Conservation (phyloP, 35 echinoderm and acorn worm species). For the Eucidaris tribuloides region DNA sequence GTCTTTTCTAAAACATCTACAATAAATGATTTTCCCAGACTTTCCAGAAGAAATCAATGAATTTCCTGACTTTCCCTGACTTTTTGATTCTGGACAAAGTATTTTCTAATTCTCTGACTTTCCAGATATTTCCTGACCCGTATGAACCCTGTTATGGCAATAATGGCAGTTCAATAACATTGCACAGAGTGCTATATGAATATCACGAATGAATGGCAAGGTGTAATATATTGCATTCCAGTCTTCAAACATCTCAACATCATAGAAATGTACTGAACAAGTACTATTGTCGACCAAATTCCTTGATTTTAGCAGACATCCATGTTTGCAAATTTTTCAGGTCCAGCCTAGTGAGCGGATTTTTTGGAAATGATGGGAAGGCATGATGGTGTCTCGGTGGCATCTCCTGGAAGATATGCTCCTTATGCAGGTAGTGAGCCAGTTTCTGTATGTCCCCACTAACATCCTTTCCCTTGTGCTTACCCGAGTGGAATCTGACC, state of each 20-base stretch:
- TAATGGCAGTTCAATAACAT: too few species aligned
- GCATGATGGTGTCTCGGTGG: constrained; percentile 24
- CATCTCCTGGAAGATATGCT: constrained; percentile 12
- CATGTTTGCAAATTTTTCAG: constrained; percentile 8
- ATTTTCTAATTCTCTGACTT: too few species aligned
- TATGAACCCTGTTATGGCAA: too few species aligned
- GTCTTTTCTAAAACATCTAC: too few species aligned
- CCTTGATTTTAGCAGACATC: constrained; percentile 29
- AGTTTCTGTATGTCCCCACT: constrained; percentile 41
- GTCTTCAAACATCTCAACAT: neutral
- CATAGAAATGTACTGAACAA: neutral
- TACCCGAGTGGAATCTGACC: neutral
- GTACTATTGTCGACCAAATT: neutral
- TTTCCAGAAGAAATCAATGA: too few species aligned
- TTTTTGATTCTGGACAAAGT: too few species aligned
- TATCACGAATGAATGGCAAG: neutral
- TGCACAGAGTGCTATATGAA: neutral
- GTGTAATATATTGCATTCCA: neutral
- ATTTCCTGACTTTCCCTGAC: too few species aligned
- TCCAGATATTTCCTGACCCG: too few species aligned
- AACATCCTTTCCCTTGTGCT: constrained; percentile 6
- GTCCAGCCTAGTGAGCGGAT: constrained; percentile 47
- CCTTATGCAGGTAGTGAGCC: constrained; percentile 25
- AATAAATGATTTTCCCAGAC: too few species aligned
- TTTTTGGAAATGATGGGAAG: constrained; percentile 41